These are phyloP conservation scores for Conops quadrifasciatus DNA, from an alignment of 2,888 invertebrate genomes.

Conservation along the genomic window DNA sequence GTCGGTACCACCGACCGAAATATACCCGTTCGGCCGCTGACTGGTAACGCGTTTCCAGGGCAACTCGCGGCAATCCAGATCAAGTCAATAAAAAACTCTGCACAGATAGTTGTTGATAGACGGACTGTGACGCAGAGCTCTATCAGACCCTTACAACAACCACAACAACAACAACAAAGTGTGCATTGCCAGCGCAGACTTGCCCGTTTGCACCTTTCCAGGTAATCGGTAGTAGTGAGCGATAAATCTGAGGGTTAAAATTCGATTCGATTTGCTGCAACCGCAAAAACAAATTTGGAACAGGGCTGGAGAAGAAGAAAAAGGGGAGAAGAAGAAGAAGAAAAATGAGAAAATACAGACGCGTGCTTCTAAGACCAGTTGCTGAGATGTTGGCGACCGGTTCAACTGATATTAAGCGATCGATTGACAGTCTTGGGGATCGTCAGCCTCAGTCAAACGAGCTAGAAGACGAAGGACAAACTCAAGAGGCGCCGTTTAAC, in stretches of 20 bases:
- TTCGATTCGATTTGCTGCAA: slow-evolving; percentile 32
- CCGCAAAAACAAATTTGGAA: slow-evolving; percentile 48
- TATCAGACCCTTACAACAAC: too few relatives aligned
- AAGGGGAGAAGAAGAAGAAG: neutral
- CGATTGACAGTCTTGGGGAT: slow-evolving; percentile 1
- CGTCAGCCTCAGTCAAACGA: neutral
- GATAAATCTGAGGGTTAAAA: slow-evolving; percentile 51
- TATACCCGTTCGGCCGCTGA: neutral
- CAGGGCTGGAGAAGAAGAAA: slow-evolving; percentile 1
- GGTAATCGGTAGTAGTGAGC: slow-evolving; percentile 46
- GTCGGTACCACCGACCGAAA: too few relatives aligned
- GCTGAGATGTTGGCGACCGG: slow-evolving; percentile 23
- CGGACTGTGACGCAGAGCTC: too few relatives aligned
- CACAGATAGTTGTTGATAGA: too few relatives aligned
- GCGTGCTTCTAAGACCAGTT: slow-evolving; percentile 42
- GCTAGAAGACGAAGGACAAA: neutral
- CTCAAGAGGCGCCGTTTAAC: neutral
- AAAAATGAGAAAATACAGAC: neutral
- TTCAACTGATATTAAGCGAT: slow-evolving; percentile 51
- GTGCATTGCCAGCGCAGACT: too few relatives aligned
- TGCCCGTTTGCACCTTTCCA: slow-evolving; percentile 48
- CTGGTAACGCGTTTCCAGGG: slow-evolving; percentile 23
- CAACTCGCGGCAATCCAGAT: slow-evolving; percentile 27
- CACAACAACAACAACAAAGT: too few relatives aligned
- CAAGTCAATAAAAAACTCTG: too few relatives aligned